Evolutionary conservation across 2,797 vertebrate genomes (phyloP).

Genomic region (Phalanger gymnotis): DNA sequence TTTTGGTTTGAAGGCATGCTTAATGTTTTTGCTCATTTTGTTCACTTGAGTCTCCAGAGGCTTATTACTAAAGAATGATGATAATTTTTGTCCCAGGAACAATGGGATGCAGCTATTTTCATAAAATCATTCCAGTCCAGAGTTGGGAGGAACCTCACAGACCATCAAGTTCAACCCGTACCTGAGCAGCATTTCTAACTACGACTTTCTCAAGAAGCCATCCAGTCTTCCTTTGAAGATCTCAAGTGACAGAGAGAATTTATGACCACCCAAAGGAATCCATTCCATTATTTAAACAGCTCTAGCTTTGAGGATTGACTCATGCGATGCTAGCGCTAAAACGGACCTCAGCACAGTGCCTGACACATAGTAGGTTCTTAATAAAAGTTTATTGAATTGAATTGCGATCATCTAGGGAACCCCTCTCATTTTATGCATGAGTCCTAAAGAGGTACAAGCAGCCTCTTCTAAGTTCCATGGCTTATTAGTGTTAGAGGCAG

Average conservation of each 20-base stretch:
- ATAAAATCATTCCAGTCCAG: background rate
- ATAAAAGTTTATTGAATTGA: background rate
- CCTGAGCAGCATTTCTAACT: background rate
- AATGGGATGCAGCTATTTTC: background rate
- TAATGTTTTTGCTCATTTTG: background rate
- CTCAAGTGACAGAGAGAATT: background rate
- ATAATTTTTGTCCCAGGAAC: background rate
- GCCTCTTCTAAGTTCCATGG: background rate
- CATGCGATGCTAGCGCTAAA: background rate
- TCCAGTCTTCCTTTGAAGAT: background rate
- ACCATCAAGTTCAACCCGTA: background rate
- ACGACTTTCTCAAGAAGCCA: background rate
- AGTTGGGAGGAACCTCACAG: background rate
- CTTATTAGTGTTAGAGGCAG: background rate
- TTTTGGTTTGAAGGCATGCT: background rate
- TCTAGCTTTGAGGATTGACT: background rate
- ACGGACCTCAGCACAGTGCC: background rate
- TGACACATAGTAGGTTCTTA: background rate
- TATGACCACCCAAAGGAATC: background rate
- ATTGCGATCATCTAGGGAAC: background rate
- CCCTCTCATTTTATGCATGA: background rate
- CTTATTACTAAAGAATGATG: background rate
- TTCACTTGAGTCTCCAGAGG: slow-evolving; percentile 60
- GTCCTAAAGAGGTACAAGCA: background rate
- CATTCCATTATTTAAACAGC: background rate